Evolutionary conservation across 2,888 invertebrate species (phyloP).

Genomic region (Electrophaes corylata): DNA sequence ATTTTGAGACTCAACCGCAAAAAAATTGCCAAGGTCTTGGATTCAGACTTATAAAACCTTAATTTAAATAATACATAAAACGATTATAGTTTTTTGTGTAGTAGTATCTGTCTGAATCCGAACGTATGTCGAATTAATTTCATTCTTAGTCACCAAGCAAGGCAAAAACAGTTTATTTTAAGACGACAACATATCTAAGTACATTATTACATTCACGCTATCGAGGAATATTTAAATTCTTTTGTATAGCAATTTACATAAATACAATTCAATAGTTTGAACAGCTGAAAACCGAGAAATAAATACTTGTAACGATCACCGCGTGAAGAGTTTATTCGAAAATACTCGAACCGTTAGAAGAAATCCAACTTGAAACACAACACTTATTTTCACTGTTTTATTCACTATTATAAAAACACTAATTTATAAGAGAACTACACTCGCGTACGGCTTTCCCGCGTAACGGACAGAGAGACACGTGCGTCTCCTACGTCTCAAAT

Average conservation of each 20-base stretch:
- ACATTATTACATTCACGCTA: conserved; percentile 5
- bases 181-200: background rate
- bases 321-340: conserved; percentile 41
- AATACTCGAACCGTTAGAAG: conserved; percentile 25
- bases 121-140: background rate
- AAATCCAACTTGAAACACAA: conserved; percentile 27
- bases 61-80: conserved; percentile 4
- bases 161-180: conserved; percentile 12
- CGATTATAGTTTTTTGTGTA: background rate
- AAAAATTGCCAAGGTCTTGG: background rate
- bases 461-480: conserved; percentile 49
- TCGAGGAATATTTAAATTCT: conserved; percentile 50
- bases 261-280: conserved; percentile 32
- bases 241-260: conserved; percentile 58
- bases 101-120: background rate
- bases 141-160: background rate
- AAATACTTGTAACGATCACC: conserved; percentile 52
- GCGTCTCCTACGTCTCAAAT: conserved; percentile 47
- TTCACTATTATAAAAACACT: conserved; percentile 7
- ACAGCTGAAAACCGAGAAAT: conserved; percentile 42
- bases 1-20: background rate
- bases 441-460: conserved; percentile 64
- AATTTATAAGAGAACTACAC: conserved; percentile 34
- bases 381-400: conserved; percentile 33
- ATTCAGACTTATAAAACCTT: background rate